A percentile compares a stretch with the other conserved stretches of the same genome.
phyloP scores from a whole-genome alignment of 2,797 vertebrate genomes.

The Diceros bicornis region DNA sequence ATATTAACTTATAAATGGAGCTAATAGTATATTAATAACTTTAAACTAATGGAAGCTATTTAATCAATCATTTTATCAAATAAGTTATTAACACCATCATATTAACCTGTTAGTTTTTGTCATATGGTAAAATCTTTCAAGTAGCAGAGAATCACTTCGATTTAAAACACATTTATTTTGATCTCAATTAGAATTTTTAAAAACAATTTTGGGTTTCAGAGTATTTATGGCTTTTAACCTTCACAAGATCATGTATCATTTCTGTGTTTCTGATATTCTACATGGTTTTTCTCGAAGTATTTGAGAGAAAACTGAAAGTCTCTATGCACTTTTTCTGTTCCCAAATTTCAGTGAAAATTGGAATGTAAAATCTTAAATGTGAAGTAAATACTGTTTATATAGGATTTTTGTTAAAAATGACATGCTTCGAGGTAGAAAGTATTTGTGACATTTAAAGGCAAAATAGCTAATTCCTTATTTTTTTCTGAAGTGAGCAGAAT shows the following conservation, averaged over 20 bases:
- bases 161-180: constrained; percentile 22
- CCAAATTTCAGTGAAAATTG: constrained; percentile 53
- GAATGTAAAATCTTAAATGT: constrained; percentile 13
- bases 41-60: neutral
- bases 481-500: neutral
- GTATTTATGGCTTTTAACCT: constrained; percentile 28
- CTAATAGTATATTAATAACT: neutral
- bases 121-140: neutral
- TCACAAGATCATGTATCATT: constrained; percentile 2
- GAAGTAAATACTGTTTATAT: neutral
- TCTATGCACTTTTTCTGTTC: neutral
- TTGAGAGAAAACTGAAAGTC: neutral
- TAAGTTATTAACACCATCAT: neutral
- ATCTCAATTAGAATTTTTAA: neutral
- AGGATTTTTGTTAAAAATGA: neutral
- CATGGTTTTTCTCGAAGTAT: neutral
- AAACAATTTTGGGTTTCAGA: constrained; percentile 26
- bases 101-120: neutral
- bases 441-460: neutral
- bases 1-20: neutral
- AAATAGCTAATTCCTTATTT: neutral
- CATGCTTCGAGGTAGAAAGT: neutral
- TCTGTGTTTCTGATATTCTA: neutral
- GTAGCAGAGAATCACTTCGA: neutral
- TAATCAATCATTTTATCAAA: neutral